phyloP scores from a whole-genome alignment of 2,888 invertebrate species.

The Orchestes rusci region DNA sequence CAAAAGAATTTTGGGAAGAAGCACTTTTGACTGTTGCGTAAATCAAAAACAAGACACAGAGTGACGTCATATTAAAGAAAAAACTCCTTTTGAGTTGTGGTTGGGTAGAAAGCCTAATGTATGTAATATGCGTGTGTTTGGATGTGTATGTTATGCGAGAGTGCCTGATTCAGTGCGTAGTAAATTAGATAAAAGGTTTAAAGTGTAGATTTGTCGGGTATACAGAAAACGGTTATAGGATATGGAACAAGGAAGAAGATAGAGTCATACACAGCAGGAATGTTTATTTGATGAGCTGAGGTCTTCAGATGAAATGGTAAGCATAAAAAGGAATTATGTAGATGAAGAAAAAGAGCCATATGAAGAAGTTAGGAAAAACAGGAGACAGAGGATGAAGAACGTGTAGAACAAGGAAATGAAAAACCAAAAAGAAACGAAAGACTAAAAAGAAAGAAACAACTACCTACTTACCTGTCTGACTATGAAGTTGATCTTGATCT shows the following conservation, averaged over 20 bases:
- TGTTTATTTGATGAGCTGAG: conserved; percentile 1
- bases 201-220: too few species aligned
- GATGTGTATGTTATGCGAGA: background rate
- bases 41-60: conserved; percentile 4
- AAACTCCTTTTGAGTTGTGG: background rate
- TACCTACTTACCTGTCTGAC: background rate
- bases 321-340: too few species aligned
- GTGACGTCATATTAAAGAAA: background rate
- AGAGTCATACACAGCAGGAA: background rate
- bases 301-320: background rate
- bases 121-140: background rate
- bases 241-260: background rate
- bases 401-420: too few species aligned
- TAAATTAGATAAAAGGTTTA: background rate
- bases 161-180: background rate
- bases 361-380: too few species aligned
- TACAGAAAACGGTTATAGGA: background rate
- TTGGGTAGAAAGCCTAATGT: background rate
- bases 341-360: background rate
- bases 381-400: too few species aligned
- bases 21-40: conserved; percentile 17
- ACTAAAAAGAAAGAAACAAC: background rate
- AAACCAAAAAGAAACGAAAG: background rate
- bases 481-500: background rate
- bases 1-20: conserved; percentile 16